Percentiles rank a stretch among this genome's conserved stretches.
These are phyloP conservation scores for Arrhopalites spinosus DNA, from an alignment of 2,888 invertebrate species.

Conservation along the genomic window DNA sequence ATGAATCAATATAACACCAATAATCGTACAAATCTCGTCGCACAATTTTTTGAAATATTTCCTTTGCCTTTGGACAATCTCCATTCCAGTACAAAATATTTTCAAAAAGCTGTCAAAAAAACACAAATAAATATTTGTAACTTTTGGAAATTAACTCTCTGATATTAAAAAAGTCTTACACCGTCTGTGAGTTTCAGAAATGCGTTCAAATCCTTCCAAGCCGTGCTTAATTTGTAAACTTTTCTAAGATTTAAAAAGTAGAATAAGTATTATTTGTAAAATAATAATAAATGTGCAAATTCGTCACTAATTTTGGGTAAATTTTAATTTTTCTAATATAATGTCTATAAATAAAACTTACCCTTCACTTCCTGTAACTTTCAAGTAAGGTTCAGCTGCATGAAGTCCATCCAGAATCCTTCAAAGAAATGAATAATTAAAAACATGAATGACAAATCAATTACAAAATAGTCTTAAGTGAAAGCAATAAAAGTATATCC, in stretches of 20 bases:
- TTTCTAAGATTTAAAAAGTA: not conserved
- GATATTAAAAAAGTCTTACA: no score
- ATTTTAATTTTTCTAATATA: not conserved
- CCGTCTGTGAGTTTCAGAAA: no score
- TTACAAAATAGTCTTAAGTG: no score
- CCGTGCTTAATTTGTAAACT: constrained; percentile 54
- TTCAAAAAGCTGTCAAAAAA: constrained; percentile 53
- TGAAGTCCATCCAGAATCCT: constrained; percentile 48
- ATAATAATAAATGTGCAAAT: not conserved
- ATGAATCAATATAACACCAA: constrained; percentile 37
- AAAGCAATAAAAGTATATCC: no score
- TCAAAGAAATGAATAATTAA: not conserved
- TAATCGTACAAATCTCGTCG: constrained; percentile 45
- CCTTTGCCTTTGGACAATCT: constrained; percentile 40
- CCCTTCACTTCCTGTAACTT: constrained; percentile 42
- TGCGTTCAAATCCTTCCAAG: constrained; percentile 55
- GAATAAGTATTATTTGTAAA: not conserved
- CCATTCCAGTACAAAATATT: constrained; percentile 53
- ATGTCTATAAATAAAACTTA: constrained; percentile 16
- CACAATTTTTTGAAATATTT: constrained; percentile 39
- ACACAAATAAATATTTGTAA: not conserved
- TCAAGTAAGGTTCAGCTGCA: constrained; percentile 49
- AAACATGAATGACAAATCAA: not conserved
- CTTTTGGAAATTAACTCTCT: no score
- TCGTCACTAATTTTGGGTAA: not conserved